Conservation (phyloP, 2,113 vertebrate genomes). For the Bubo scandiacus region DNA sequence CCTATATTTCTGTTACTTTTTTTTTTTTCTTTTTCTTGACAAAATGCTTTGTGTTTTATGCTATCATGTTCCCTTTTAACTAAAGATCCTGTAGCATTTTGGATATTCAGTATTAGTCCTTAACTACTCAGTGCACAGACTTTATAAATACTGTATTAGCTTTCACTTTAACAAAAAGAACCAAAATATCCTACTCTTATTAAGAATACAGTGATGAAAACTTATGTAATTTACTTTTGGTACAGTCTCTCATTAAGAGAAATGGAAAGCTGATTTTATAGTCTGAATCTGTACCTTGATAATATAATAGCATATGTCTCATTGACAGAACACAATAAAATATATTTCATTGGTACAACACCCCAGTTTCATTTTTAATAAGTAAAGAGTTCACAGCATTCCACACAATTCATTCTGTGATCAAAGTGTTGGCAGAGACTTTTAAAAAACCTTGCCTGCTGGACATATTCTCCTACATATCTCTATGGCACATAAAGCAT, state of each 20-base stretch:
- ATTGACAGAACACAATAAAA: slow-evolving; percentile 56
- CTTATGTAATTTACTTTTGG: slow-evolving; percentile 49
- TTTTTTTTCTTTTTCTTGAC: background rate
- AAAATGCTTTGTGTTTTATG: background rate
- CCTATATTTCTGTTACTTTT: background rate
- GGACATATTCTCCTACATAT: slow-evolving; percentile 9
- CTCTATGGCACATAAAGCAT: background rate
- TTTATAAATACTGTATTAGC: slow-evolving; percentile 49
- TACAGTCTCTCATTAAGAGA: slow-evolving; percentile 48
- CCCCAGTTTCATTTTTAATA: slow-evolving; percentile 58
- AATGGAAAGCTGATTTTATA: slow-evolving; percentile 63
- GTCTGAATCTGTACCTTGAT: slow-evolving; percentile 62
- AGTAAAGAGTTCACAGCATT: slow-evolving; percentile 35
- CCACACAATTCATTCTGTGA: slow-evolving; percentile 48
- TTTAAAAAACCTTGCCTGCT: background rate
- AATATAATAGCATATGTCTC: slow-evolving; percentile 66
- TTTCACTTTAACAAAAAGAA: slow-evolving; percentile 29
- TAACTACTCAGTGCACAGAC: background rate
- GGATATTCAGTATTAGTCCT: slow-evolving; percentile 7
- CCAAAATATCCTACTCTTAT: slow-evolving; percentile 15
- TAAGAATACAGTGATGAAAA: slow-evolving; percentile 32
- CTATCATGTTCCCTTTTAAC: background rate
- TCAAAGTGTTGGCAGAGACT: slow-evolving; percentile 53
- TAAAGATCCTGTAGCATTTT: background rate
- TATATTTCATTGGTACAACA: slow-evolving; percentile 49